These are phyloP conservation scores for Tragelaphus scriptus DNA, from an alignment of 2,113 vertebrate genomes.

Conservation along the genomic window DNA sequence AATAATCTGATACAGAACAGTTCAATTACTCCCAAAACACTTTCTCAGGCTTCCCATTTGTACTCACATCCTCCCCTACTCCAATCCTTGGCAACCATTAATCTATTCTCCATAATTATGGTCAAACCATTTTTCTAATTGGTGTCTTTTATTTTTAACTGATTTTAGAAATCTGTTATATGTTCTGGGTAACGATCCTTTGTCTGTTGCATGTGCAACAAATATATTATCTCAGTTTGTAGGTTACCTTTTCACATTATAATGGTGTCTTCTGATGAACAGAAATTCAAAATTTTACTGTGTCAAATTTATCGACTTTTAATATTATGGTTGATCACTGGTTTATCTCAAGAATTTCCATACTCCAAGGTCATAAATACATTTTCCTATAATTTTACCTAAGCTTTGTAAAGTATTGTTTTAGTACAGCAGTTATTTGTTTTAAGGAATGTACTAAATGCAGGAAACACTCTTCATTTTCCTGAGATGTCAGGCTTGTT, in stretches of 20 bases:
- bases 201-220: background rate
- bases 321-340: background rate
- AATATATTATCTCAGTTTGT: background rate
- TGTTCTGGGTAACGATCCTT: background rate
- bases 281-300: constrained; percentile 10
- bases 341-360: background rate
- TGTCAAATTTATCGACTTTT: background rate
- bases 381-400: background rate
- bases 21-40: background rate
- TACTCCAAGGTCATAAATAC: background rate
- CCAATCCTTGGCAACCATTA: background rate
- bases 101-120: background rate
- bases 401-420: background rate
- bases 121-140: background rate
- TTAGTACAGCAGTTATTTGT: background rate
- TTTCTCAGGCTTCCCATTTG: background rate
- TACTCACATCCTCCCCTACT: background rate
- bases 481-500: background rate
- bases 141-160: background rate
- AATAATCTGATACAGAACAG: background rate
- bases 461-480: background rate
- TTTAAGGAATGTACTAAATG: constrained; percentile 8
- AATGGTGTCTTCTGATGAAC: background rate
- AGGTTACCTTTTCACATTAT: background rate
- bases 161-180: background rate